Evolutionary conservation across 2,888 invertebrate species (phyloP), one percentile per base, ranked within the genome.

Genomic region (Eutolmus rufibarbis): DNA sequence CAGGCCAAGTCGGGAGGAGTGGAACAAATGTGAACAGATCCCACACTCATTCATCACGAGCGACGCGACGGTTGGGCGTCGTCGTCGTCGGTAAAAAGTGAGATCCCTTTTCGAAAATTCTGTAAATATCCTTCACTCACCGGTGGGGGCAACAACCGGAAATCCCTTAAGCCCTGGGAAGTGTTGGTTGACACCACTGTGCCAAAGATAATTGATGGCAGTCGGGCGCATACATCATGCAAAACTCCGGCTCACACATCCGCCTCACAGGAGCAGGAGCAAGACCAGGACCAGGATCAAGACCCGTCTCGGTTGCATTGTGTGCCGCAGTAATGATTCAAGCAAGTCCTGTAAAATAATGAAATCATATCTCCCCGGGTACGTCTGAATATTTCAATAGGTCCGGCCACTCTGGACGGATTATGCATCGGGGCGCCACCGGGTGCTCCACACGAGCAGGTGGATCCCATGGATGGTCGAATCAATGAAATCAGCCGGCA

Each of bases 401-500:
- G 81, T 81, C 56, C 81, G 28, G 51, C 43, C 34, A 51, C 81
- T 81, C 81, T 28, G 56, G 81, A 51, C 34, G 51, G 81, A 81
- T 81, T 56, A 40, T 78, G 31, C 23, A 81, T 81, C 66, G 23
- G 28, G 66, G 66, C 23, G 23, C 28, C 23, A 23, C 14, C 23
- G 66, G 8, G 23, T 28, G 66, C 9, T 66, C 23, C 66, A 23
- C 23, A 19, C 23, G 66, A 66, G 12, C 81, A 81, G 81, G 81
- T 81, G 43, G 43, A 56, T 23, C 28, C 81, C 56, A 66, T 66
- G 28, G 66, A 66, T 23, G 66, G 56, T 31, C 81, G 51, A 81
- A 81, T 81, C 81, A 81, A 81, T 81, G 81, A 81, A 81, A 81
- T 81, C 81, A 81, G 16, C 81, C 56, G 34, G 81, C 81, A 81